Evolutionary conservation across 2,888 invertebrate species (phyloP), one percentile per base, ranked within the genome.

Genomic region (Ecliptopera silaceata): DNA sequence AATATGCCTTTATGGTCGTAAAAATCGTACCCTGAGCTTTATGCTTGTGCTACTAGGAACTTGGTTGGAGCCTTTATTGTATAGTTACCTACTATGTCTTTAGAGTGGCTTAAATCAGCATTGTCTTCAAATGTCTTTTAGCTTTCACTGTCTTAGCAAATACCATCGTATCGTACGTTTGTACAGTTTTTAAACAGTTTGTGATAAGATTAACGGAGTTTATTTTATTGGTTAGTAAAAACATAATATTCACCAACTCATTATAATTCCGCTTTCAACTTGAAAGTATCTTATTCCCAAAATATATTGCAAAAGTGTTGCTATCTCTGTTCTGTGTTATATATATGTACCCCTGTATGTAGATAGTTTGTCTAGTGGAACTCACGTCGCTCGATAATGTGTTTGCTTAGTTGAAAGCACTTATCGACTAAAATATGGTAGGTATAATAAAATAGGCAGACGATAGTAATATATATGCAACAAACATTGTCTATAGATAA

Each of bases 11-110:
- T 68, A 70, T 67, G 68, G 69, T 66, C 63, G 79, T 83, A 82
- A 82, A 83, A 80, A 80, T 77, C 75, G 76, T 77, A 68, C 71
- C 69, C 67, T 65, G 70, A 71, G 67, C 71, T 79, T 75, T 72
- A 74, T 70, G 71, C 39, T 54, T 38, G 70, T 63, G 65, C 15
- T 53, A 45, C 41, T 39, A 39, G 44, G 31, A 51, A 47, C 41
- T 58, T 26, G 41, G 53, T 49, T 38, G 34, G 38, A 18, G 31
- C 45, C 48, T 31, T 18, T 36, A 49, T 45, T 41, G 22, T 12
- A 45, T n/a, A n/a, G n/a, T n/a, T n/a, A n/a, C n/a, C n/a, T n/a
- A n/a, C n/a, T n/a, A n/a, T n/a, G n/a, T 31, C 45, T 29, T 20
- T 22, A 34, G 39, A 42, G 49, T 50, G 48, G 59, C 39, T 55